A percentile compares a stretch with the other conserved stretches of the same genome.
Conservation (phyloP, 2,113 vertebrate species). For the Passer domesticus region DNA sequence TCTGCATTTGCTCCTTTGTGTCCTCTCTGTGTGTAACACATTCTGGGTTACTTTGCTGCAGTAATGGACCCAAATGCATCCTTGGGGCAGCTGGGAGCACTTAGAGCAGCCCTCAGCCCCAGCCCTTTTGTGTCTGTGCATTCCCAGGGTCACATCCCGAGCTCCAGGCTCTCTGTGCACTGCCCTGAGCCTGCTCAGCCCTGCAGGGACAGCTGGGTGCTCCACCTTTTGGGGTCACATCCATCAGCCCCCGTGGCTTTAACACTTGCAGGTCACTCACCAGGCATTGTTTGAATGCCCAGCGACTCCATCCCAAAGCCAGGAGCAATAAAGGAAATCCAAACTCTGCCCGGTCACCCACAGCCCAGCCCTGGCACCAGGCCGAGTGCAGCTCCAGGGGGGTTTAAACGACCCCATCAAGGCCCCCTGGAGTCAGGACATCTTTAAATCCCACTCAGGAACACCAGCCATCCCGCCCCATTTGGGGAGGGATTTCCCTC, state of each 20-base stretch:
- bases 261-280: background rate
- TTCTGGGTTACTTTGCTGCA: background rate
- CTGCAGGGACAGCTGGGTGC: background rate
- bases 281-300: fast-evolving
- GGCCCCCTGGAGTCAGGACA: background rate
- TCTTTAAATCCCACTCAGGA: background rate
- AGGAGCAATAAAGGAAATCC: background rate
- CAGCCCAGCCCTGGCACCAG: background rate
- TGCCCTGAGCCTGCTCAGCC: background rate
- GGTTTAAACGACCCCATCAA: background rate
- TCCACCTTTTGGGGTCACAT: background rate
- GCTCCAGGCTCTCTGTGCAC: background rate
- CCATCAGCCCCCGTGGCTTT: fast-evolving
- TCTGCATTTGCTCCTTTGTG: background rate
- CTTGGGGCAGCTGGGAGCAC: background rate
- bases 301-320: background rate
- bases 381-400: background rate
- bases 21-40: background rate
- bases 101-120: background rate
- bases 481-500: background rate
- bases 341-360: background rate
- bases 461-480: fast-evolving
- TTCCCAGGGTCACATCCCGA: background rate
- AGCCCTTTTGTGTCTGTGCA: background rate
- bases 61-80: background rate